phyloP scores from a whole-genome alignment of 2,113 vertebrate genomes.

The Pavo muticus region DNA sequence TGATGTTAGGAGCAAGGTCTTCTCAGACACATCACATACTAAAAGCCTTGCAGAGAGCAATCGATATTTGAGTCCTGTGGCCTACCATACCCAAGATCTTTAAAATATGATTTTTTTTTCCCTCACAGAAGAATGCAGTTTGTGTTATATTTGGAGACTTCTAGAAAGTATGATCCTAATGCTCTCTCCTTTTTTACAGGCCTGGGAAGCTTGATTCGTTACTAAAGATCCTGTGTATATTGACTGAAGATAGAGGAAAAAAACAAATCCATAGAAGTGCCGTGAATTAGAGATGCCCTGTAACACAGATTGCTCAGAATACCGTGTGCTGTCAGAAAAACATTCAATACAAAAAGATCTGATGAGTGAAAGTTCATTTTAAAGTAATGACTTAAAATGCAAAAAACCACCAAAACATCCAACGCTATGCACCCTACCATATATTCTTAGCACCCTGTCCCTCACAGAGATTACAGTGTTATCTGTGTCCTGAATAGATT shows the following conservation, averaged over 20 bases:
- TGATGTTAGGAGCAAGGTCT: background rate
- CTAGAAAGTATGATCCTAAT: background rate
- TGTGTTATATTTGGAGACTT: background rate
- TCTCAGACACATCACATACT: constrained; percentile 2
- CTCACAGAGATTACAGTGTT: background rate
- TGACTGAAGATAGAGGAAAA: background rate
- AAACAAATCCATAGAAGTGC: background rate
- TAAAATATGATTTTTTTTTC: background rate
- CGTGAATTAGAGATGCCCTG: background rate
- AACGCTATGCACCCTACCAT: background rate
- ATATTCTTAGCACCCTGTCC: background rate
- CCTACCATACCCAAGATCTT: background rate
- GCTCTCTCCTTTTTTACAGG: background rate
- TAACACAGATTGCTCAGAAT: background rate
- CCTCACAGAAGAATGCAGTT: background rate
- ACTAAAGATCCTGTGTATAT: background rate
- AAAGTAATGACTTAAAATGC: background rate
- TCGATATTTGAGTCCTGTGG: background rate
- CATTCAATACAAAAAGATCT: background rate
- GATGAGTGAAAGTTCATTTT: background rate
- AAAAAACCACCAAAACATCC: background rate
- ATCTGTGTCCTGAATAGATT: background rate
- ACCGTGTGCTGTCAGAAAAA: background rate
- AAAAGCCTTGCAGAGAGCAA: background rate
- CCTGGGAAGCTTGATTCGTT: background rate